A percentile compares a stretch with the other conserved stretches of the same genome.
These are phyloP conservation scores for Drosophila acutilabella DNA, from an alignment of 2,888 invertebrate genomes.

Conservation along the genomic window DNA sequence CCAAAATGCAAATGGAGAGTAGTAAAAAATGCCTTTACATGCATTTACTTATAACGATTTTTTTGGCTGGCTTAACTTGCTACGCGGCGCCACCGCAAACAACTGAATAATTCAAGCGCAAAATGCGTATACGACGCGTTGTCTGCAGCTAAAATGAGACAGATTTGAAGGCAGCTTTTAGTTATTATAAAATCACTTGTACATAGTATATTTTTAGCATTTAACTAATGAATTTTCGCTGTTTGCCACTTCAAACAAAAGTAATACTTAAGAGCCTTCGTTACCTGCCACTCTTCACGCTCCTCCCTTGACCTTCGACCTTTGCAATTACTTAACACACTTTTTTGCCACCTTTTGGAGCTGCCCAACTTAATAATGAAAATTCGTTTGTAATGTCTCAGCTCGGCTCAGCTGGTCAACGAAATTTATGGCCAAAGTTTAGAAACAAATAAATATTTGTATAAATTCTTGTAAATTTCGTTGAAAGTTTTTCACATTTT, in stretches of 20 bases:
- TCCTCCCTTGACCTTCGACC: background rate
- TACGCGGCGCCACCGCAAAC: conserved; percentile 3
- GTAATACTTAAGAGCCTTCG: conserved; percentile 10
- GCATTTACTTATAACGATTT: conserved; percentile 4
- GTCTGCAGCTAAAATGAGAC: background rate
- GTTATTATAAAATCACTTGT: conserved; percentile 7
- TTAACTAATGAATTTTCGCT: conserved; percentile 57
- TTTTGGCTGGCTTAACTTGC: conserved; percentile 15
- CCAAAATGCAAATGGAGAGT: conserved; percentile 35
- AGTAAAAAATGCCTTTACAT: conserved; percentile 12
- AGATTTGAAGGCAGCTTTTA: conserved; percentile 15
- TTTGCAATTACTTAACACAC: conserved; percentile 52
- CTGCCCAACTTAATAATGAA: conserved; percentile 17
- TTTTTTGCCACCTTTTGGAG: conserved; percentile 30
- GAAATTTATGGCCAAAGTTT: conserved; percentile 22
- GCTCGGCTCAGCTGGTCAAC: conserved; percentile 20
- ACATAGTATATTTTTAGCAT: conserved; percentile 15
- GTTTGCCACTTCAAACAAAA: conserved; percentile 46
- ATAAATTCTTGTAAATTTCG: conserved; percentile 15
- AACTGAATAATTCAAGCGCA: conserved; percentile 35
- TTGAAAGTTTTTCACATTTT: conserved; percentile 5
- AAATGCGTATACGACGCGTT: conserved; percentile 35
- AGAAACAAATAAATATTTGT: conserved; percentile 16
- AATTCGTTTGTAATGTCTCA: background rate
- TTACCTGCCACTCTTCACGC: too few relatives aligned